Evolutionary conservation across 2,888 invertebrate species (phyloP).

Genomic region (Tachina fera): DNA sequence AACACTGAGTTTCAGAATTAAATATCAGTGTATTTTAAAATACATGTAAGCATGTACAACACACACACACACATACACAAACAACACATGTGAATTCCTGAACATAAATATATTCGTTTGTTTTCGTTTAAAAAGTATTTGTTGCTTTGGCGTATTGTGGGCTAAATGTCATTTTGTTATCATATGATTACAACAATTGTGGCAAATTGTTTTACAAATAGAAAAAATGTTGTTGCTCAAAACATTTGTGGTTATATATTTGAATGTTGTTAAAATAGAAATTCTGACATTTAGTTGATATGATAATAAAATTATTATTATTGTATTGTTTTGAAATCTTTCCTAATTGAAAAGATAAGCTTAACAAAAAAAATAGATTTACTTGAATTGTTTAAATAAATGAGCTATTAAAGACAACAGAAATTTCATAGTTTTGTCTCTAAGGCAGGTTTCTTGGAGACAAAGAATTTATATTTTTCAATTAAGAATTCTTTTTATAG

Average conservation of each 20-base stretch:
- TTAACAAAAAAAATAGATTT: background rate
- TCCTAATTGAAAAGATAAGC: background rate
- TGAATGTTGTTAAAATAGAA: slow-evolving; percentile 46
- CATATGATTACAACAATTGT: slow-evolving; percentile 68
- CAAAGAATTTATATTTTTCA: too few relatives aligned
- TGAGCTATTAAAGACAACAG: background rate
- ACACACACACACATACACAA: background rate
- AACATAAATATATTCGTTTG: slow-evolving; percentile 9
- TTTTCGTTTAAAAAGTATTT: slow-evolving; percentile 50
- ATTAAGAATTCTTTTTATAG: too few relatives aligned
- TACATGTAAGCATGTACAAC: background rate
- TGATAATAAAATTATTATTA: slow-evolving; percentile 4
- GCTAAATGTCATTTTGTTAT: slow-evolving; percentile 69
- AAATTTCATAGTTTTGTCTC: background rate
- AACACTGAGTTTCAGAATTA: background rate
- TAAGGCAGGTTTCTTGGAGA: too few relatives aligned
- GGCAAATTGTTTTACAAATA: slow-evolving; percentile 67
- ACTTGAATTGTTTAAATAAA: background rate
- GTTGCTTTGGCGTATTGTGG: slow-evolving; percentile 66
- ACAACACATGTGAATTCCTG: background rate
- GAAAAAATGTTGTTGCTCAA: slow-evolving; percentile 61
- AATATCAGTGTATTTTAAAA: background rate
- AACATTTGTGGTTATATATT: slow-evolving; percentile 62
- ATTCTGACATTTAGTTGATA: slow-evolving; percentile 27
- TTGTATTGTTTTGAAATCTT: background rate